These are phyloP conservation scores for Leucophora obtusa DNA, from an alignment of 2,888 invertebrate genomes.

Conservation along the genomic window DNA sequence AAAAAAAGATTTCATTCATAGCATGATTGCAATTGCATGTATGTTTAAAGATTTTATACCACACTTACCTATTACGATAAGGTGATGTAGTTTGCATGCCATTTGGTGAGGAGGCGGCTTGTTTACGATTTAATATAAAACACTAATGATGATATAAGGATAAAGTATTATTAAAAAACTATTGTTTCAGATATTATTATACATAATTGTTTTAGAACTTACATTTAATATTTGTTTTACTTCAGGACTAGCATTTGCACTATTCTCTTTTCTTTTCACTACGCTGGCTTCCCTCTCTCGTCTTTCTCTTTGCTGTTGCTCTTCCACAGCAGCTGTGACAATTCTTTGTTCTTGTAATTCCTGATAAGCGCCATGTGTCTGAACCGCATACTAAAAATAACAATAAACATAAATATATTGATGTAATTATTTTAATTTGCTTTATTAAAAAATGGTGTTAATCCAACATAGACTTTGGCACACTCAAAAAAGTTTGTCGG, in stretches of 20 bases:
- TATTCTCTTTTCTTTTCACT: constrained; percentile 96
- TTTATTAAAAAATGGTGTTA: too few species aligned
- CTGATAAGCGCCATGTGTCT: constrained; percentile 80
- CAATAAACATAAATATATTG: constrained; percentile 46
- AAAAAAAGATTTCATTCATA: neutral
- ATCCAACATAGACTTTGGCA: too few species aligned
- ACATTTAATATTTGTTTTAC: constrained; percentile 97
- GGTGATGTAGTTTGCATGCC: constrained; percentile 84
- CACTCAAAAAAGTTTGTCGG: too few species aligned
- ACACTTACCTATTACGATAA: constrained; percentile 87
- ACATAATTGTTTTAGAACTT: constrained; percentile 63
- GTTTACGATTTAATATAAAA: constrained; percentile 89
- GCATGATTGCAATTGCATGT: neutral
- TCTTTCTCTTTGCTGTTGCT: constrained; percentile 85
- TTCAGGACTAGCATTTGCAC: constrained; percentile 96
- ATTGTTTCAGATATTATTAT: neutral
- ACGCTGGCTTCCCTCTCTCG: constrained; percentile 90
- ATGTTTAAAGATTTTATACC: too few species aligned
- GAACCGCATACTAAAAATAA: constrained; percentile 78
- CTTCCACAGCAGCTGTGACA: constrained; percentile 81
- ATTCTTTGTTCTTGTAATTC: constrained; percentile 91
- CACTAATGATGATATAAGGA: too few species aligned
- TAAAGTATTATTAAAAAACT: neutral
- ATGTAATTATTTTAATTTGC: too few species aligned
- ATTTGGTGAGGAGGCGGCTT: constrained; percentile 85